phyloP scores from a whole-genome alignment of 2,113 vertebrate species.

The Chaenogobius annularis region DNA sequence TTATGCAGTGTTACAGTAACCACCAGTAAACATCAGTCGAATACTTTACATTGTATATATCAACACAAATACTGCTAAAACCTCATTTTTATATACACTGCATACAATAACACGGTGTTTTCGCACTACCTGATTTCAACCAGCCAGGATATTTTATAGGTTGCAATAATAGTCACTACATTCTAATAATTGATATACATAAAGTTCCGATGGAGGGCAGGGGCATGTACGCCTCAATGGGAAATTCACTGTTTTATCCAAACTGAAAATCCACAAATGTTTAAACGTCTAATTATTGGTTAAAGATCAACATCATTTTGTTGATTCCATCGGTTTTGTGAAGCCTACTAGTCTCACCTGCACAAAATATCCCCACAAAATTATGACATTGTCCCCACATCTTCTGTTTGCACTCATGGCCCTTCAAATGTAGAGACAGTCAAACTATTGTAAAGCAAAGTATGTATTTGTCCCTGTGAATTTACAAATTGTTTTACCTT shows the following conservation, averaged over 20 bases:
- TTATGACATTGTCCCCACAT: neutral
- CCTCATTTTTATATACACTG: neutral
- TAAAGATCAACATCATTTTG: too few relatives aligned
- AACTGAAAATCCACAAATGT: too few relatives aligned
- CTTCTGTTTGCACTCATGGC: too few relatives aligned
- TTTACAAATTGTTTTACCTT: neutral
- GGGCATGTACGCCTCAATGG: too few relatives aligned
- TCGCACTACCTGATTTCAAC: neutral
- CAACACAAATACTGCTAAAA: neutral
- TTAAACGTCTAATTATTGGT: too few relatives aligned
- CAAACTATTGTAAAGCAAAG: neutral
- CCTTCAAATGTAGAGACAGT: too few relatives aligned
- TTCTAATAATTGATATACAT: too few relatives aligned
- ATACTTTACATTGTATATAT: neutral
- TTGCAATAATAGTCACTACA: neutral
- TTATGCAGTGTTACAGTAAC: neutral
- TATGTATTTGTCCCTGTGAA: neutral
- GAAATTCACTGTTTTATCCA: too few relatives aligned
- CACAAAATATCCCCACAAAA: neutral
- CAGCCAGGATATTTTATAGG: neutral
- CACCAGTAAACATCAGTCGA: neutral
- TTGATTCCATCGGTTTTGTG: too few relatives aligned
- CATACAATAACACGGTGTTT: neutral
- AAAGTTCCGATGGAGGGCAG: too few relatives aligned
- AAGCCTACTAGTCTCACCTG: too few relatives aligned